Base-by-base conservation (phyloP, 2,888 invertebrate genomes). In the Dicyrtoma fusca region DNA sequence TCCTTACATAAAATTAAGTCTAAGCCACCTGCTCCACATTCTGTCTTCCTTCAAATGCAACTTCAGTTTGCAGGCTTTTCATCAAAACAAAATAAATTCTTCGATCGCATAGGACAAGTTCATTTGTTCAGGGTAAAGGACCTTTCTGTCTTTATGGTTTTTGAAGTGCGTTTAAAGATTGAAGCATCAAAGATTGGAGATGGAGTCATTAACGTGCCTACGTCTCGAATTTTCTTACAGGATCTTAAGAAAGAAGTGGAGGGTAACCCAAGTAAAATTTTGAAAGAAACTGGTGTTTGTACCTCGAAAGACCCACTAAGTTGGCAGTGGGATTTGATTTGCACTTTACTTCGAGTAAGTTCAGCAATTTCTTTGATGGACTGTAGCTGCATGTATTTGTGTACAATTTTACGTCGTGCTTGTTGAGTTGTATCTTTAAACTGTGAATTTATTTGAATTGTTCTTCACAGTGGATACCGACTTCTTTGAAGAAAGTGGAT, bases 281-380 rank as follows among this genome's bases (percentile, higher is more conserved):
- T 96, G 19, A 89, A 90, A 81, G 92, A 94, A 79, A 91, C 94
- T 1, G 89, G 91, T 77, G 95, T 97, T 3, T 86, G 94, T 81
- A 86, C 88, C 71, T 88, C 89, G 73, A 91, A 92, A 80, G 94
- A 94, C 81, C 91, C 91, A 4, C 88, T 88, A 73, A 88, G 89
- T 0, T 97, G 97, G 97, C 91, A 96, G 83, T 97, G 96, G 96
- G 91, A 92, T 81, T 87, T 94, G n/a, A 90, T 97, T 75, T 87
- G 91, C 75, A 89, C 92, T 53, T 88, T 94, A 81, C 85, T 95
- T 34, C 91, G 90, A 87, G 92, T 91, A 85, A 81, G 17, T 14
- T 55, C 1, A 55, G 1, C 53, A 53, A 11, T 49, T 49, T n/a
- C 11, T 44, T 44, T 44, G 45, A n/a, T n/a, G n/a, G n/a, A n/a